Evolutionary conservation across 2,888 invertebrate genomes (phyloP).

Genomic region (Thysanoteuthis rhombus): DNA sequence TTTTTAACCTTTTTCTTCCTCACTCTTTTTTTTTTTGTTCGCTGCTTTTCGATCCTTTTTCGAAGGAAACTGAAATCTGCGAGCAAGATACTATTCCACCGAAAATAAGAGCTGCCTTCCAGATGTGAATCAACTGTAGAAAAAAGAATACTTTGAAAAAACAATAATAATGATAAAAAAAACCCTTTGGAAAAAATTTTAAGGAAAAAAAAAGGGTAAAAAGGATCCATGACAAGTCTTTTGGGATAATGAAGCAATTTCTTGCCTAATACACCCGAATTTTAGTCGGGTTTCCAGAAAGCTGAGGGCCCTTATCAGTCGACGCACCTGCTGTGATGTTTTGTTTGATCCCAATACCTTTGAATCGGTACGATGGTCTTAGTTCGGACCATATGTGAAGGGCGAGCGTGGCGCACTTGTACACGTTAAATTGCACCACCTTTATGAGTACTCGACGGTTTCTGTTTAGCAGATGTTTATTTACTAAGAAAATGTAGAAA

Average conservation of each 20-base stretch:
- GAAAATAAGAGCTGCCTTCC: background rate
- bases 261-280: too few species aligned
- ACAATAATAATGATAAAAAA: too few species aligned
- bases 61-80: background rate
- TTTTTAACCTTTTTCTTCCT: background rate
- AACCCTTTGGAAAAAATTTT: too few species aligned
- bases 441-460: background rate
- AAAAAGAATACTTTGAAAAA: background rate
- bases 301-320: background rate
- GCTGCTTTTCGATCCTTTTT: background rate
- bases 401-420: background rate
- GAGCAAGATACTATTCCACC: background rate
- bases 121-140: background rate
- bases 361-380: background rate
- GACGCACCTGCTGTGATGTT: background rate
- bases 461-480: background rate
- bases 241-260: too few species aligned
- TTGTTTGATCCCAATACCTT: background rate
- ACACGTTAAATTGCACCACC: background rate
- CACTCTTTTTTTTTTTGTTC: background rate
- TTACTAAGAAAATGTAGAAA: background rate
- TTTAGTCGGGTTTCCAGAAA: background rate
- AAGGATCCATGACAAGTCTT: background rate
- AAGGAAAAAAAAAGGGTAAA: background rate
- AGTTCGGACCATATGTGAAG: background rate